Evolutionary conservation across 2,113 vertebrate genomes (phyloP).

Genomic region (Colaptes auratus): DNA sequence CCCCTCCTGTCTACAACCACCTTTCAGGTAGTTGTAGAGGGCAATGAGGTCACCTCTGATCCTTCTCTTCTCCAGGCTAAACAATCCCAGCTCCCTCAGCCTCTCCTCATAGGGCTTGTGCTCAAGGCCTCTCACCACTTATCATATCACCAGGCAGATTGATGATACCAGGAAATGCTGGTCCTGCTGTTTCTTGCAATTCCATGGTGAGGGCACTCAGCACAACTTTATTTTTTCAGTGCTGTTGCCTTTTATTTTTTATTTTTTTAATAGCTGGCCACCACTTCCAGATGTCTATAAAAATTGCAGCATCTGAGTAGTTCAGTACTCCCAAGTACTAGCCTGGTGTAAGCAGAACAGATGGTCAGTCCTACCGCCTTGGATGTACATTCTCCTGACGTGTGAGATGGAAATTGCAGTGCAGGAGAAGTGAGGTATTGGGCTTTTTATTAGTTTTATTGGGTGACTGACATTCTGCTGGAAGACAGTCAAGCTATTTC

Average conservation of each 20-base stretch:
- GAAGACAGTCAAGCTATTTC: slow-evolving; percentile 17
- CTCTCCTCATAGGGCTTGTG: no score
- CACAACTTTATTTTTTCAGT: background rate
- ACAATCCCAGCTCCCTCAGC: no score
- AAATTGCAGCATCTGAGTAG: background rate
- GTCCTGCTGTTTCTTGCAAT: background rate
- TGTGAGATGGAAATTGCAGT: background rate
- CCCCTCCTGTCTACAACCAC: no score
- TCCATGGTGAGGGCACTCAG: background rate
- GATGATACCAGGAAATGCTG: background rate
- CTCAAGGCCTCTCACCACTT: no score
- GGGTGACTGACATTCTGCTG: slow-evolving; percentile 12
- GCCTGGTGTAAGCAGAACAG: slow-evolving; percentile 2
- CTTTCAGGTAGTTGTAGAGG: no score
- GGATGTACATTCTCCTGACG: background rate
- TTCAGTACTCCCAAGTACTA: background rate
- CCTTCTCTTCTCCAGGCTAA: no score
- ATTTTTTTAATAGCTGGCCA: background rate
- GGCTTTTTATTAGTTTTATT: slow-evolving; percentile 8
- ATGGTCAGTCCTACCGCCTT: slow-evolving; percentile 24
- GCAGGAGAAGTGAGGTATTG: background rate
- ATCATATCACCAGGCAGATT: background rate
- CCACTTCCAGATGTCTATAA: slow-evolving; percentile 19
- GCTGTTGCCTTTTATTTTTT: background rate
- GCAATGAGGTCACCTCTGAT: no score